Percentiles rank a stretch among this genome's conserved stretches.
Conservation (phyloP, 2,797 vertebrate species). For the Bufotes viridis region DNA sequence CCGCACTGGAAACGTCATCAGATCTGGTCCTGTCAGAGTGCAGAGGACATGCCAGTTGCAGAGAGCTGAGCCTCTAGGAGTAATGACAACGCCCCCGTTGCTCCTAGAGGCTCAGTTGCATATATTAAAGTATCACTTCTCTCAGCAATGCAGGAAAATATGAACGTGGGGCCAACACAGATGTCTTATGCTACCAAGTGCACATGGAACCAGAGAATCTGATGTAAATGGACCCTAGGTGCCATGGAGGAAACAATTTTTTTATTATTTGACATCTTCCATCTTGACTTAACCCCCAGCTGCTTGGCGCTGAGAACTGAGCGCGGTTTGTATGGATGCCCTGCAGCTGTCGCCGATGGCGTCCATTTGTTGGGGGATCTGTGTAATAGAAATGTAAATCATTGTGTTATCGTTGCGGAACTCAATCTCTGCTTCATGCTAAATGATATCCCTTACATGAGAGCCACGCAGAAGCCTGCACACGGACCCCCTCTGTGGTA, state of each 20-base stretch:
- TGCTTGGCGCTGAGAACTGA: conserved; percentile 16
- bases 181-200: no score
- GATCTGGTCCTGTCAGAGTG: no score
- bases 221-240: background rate
- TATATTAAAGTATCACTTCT: no score
- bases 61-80: no score
- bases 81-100: no score
- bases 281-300: conserved; percentile 28
- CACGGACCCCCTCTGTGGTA: background rate
- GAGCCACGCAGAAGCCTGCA: background rate
- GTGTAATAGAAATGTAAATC: conserved; percentile 6
- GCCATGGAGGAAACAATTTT: background rate
- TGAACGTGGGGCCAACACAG: no score
- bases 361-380: conserved; percentile 24
- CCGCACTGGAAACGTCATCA: no score
- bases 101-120: no score
- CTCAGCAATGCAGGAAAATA: no score
- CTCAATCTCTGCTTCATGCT: background rate
- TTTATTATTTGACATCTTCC: background rate
- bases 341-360: conserved; percentile 36
- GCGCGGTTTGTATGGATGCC: conserved; percentile 7
- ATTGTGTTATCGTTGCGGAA: background rate
- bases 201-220: background rate
- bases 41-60: no score
- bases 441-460: background rate